A percentile compares a stretch with the other conserved stretches of the same genome.
These are phyloP conservation scores for Drosophila maculinotata DNA, from an alignment of 2,888 invertebrate genomes.

Conservation along the genomic window DNA sequence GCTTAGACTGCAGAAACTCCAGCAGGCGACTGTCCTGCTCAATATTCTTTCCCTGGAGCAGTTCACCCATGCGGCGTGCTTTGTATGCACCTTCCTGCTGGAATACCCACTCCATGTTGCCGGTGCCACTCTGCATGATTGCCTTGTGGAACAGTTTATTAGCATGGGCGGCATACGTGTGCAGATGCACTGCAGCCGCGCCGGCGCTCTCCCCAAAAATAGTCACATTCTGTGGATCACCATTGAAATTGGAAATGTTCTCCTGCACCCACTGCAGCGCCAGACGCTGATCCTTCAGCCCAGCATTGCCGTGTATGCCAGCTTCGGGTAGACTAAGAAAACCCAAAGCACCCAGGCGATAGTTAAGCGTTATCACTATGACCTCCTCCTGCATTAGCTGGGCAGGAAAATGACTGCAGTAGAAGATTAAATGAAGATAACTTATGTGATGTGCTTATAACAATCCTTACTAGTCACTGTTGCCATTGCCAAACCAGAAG, in stretches of 20 bases:
- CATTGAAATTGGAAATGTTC: conserved; percentile 85
- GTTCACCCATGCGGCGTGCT: conserved; percentile 72
- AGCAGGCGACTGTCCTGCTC: conserved; percentile 44
- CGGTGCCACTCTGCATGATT: conserved; percentile 83
- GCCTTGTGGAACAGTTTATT: conserved; percentile 83
- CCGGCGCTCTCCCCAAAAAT: conserved; percentile 84
- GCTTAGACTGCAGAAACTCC: conserved; percentile 68
- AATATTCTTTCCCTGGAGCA: conserved; percentile 64
- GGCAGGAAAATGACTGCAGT: conserved; percentile 80
- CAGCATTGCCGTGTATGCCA: conserved; percentile 83
- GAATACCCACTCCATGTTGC: conserved; percentile 83
- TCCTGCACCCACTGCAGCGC: conserved; percentile 86
- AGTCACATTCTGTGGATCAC: conserved; percentile 84
- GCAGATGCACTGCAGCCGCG: conserved; percentile 79
- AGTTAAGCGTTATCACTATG: conserved; percentile 83
- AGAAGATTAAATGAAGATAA: too few relatives aligned
- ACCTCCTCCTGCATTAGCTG: conserved; percentile 83
- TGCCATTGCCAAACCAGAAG: conserved; percentile 80
- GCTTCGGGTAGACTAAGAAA: conserved; percentile 82
- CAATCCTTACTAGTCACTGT: conserved; percentile 76
- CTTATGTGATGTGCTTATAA: neutral
- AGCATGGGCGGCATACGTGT: conserved; percentile 76
- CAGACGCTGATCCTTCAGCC: conserved; percentile 84
- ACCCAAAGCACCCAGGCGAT: conserved; percentile 83
- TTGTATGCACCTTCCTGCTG: conserved; percentile 68